Percentiles rank a stretch among this genome's conserved stretches.
These are phyloP conservation scores for Galendromus occidentalis DNA, from an alignment of 1,140 invertebrate species.

Conservation along the genomic window DNA sequence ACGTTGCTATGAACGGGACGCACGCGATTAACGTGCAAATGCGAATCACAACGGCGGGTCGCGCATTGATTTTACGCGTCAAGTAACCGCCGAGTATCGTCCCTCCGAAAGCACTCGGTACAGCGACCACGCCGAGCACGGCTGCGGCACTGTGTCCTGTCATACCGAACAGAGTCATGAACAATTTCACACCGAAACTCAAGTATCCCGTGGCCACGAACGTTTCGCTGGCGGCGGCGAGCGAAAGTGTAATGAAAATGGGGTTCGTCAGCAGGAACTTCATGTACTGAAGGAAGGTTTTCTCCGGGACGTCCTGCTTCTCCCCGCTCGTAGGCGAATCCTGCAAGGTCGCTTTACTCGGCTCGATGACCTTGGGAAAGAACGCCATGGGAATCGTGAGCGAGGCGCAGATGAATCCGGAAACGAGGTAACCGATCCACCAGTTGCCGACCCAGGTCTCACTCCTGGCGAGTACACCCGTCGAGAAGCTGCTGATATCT, in stretches of 20 bases:
- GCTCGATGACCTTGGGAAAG: slow-evolving; percentile 1
- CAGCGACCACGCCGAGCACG: not conserved
- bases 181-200: slow-evolving; percentile 1
- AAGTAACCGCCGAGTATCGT: slow-evolving; percentile 3
- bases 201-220: slow-evolving; percentile 4
- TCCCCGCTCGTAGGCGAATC: not conserved
- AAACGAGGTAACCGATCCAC: not conserved
- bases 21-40: slow-evolving; percentile 1
- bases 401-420: not conserved
- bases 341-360: not conserved
- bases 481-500: not conserved
- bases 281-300: slow-evolving; percentile 8
- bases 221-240: not conserved
- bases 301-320: not conserved
- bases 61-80: slow-evolving; percentile 5
- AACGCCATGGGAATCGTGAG: not conserved
- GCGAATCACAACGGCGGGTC: not conserved
- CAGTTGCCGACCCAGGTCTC: slow-evolving; percentile 7
- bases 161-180: not conserved
- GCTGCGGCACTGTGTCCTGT: slow-evolving; percentile 8
- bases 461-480: not conserved
- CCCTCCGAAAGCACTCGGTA: not conserved
- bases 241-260: not conserved
- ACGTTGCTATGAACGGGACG: not conserved
- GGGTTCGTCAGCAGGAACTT: slow-evolving; percentile 1